A percentile compares a stretch with the other conserved stretches of the same genome.
Evolutionary conservation across 2,113 vertebrate species (phyloP).

Genomic region (Rhynchomys soricoides): DNA sequence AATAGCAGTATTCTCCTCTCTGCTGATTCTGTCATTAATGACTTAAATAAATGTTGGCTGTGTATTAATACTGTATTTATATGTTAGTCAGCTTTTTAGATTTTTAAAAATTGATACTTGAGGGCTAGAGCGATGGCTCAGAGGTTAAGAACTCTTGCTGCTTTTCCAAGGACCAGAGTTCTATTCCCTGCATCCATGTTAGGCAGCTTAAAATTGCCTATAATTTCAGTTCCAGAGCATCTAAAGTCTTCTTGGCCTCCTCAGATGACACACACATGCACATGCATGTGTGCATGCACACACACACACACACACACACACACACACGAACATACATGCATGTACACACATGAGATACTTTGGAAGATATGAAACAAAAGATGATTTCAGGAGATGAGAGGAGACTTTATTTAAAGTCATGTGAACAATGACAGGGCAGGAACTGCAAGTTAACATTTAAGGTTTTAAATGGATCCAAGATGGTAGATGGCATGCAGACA

Average conservation of each 20-base stretch:
- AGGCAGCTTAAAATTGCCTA: background rate
- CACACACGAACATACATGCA: background rate
- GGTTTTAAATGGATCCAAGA: background rate
- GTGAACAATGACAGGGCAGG: background rate
- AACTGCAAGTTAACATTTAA: background rate
- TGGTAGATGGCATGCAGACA: background rate
- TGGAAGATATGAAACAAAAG: background rate
- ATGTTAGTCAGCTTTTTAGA: background rate
- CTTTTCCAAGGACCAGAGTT: too few relatives aligned
- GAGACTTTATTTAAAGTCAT: background rate
- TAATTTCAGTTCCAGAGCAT: background rate
- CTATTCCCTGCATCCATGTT: background rate
- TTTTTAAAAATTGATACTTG: constrained; percentile 39
- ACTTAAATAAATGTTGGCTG: background rate
- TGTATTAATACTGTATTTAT: background rate
- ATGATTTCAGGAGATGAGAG: background rate
- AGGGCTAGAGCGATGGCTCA: too few relatives aligned
- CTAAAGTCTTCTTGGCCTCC: background rate
- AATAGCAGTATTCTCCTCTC: background rate
- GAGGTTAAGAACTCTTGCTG: background rate
- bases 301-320: too few relatives aligned
- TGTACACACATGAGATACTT: too few relatives aligned
- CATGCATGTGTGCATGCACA: too few relatives aligned
- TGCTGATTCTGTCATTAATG: background rate
- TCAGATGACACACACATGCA: background rate